These are phyloP conservation scores for Dryocosmus kuriphilus DNA, from an alignment of 2,888 invertebrate genomes.

Conservation along the genomic window DNA sequence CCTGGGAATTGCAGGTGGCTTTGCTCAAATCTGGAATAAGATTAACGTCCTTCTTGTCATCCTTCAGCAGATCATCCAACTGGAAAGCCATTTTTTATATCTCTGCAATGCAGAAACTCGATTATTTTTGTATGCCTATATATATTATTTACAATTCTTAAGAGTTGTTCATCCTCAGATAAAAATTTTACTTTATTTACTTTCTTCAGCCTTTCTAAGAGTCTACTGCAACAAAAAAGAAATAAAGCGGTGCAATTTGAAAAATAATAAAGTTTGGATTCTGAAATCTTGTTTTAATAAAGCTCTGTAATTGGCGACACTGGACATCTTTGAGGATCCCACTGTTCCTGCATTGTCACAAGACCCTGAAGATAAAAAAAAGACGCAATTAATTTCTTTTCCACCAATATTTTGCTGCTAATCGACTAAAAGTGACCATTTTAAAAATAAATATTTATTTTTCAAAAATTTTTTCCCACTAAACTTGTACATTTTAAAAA, in stretches of 20 bases:
- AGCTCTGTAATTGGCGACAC: conserved; percentile 71
- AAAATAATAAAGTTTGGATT: conserved; percentile 37
- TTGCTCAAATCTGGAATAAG: conserved; percentile 92
- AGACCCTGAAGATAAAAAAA: conserved; percentile 74
- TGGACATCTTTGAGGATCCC: conserved; percentile 76
- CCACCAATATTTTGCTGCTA: conserved; percentile 11
- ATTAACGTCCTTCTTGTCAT: conserved; percentile 88
- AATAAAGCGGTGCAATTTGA: conserved; percentile 47
- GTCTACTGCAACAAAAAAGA: conserved; percentile 54
- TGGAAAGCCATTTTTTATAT: conserved; percentile 81
- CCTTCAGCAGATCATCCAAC: conserved; percentile 90
- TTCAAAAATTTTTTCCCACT: no score
- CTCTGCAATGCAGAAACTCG: conserved; percentile 46
- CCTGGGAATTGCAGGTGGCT: conserved; percentile 86
- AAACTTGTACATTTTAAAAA: no score
- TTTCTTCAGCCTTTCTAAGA: conserved; percentile 1
- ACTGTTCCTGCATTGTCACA: conserved; percentile 79
- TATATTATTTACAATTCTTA: neutral
- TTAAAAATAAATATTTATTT: no score
- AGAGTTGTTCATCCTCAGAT: conserved; percentile 22
- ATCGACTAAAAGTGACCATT: no score
- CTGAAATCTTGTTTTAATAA: conserved; percentile 59
- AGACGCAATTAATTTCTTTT: neutral
- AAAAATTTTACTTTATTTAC: conserved; percentile 8
- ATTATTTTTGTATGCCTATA: conserved; percentile 28